Percentiles rank a stretch among this genome's conserved stretches.
phyloP scores from a whole-genome alignment of 2,113 vertebrate genomes.

The Gorsachius goisagi region DNA sequence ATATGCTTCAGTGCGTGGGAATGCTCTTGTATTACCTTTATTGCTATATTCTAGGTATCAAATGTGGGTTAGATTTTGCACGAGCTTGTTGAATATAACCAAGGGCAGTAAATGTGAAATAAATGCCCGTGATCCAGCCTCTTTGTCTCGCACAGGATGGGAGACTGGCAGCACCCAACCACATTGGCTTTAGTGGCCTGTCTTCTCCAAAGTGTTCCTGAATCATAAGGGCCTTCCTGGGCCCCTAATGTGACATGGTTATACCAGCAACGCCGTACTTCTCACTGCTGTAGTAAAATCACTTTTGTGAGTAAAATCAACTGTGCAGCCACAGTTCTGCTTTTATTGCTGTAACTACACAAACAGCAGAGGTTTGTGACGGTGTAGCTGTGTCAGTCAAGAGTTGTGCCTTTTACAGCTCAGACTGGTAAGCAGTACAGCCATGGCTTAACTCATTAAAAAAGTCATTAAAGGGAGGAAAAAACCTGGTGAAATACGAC shows the following conservation, averaged over 20 bases:
- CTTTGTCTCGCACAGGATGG: background rate
- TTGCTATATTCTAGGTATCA: background rate
- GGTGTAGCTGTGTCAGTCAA: too few relatives aligned
- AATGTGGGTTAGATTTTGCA: background rate
- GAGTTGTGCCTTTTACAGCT: background rate
- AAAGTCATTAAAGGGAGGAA: background rate
- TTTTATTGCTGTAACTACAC: background rate
- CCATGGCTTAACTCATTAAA: rapidly evolving
- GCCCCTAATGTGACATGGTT: rapidly evolving
- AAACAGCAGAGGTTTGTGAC: background rate
- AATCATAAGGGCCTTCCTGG: rapidly evolving
- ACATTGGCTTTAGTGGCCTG: background rate
- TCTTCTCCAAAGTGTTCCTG: background rate
- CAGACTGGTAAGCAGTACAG: background rate
- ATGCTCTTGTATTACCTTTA: background rate
- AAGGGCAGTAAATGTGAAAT: background rate
- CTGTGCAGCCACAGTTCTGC: background rate
- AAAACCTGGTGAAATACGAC: background rate
- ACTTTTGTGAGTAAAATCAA: background rate
- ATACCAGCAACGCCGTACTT: background rate
- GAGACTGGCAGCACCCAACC: background rate
- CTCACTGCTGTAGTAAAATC: background rate
- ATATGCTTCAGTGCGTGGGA: background rate
- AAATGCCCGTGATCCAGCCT: background rate
- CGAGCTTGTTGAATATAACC: background rate